Base-by-base conservation (phyloP, 2,113 vertebrate species). In the Sinocyclocheilus anophthalmus region DNA sequence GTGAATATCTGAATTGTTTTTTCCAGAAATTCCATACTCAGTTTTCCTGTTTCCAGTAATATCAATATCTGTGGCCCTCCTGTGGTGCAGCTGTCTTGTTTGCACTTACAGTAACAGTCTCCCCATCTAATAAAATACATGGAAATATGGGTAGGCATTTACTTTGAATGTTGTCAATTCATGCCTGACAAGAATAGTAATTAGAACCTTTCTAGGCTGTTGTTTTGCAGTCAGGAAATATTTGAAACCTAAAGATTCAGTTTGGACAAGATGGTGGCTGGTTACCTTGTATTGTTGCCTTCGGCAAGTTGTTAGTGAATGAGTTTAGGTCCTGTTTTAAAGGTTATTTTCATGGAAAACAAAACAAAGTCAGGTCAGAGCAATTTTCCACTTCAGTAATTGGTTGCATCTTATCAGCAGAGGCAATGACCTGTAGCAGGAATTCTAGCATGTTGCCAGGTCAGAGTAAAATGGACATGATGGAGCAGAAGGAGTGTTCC, bases 311-410 rank as follows among this genome's bases (percentile, higher is more conserved):
- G 59, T 61, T 84, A 45, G 81, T 63, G 67, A 81, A 85, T 75
- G 20, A 76, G 59, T 84, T 72, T 81, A 24, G 73, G 69, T 42
- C 33, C 26, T 57, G 69, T 59, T 91, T 92, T 73, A 84, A 85
- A 86, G 90, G 85, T 88, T 90, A 73, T 87, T 90, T 88, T 87
- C 86, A 79, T 86, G 87, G 85, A 90, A 93, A 93, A 88, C 67
- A 88, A 89, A 93, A 92, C 88, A 88, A 73, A 80, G 89, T 85
- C 82, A 72, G 59, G 83, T 89, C 87, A 86, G 73, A 77, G 85
- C 81, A 83, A 84, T 88, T 92, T 93, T 85, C 88, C 90, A 87
- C 78, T 76, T 88, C 70, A 76, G 73, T 67, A 37, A 87, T 26
- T 12, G 0, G 33, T 89, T 88, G 85, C 85, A 63, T 90, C 86